A percentile compares a stretch with the other conserved stretches of the same genome.
phyloP scores from a whole-genome alignment of 2,888 invertebrate genomes.

The Protula sp. region DNA sequence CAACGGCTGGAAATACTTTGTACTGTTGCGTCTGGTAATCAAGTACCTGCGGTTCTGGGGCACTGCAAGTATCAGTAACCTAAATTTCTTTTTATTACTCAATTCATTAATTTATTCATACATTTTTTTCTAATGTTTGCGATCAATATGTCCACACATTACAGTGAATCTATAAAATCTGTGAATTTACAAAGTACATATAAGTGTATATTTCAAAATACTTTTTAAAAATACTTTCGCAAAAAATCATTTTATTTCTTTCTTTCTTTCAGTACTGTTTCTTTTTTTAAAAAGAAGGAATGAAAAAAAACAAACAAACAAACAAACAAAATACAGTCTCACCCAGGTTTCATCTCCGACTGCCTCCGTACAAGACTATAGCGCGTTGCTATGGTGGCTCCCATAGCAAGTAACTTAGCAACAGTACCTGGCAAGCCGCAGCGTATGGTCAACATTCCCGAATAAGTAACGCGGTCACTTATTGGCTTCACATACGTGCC shows the following conservation, averaged over 20 bases:
- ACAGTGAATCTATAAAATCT: no score
- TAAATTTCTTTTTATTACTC: background rate
- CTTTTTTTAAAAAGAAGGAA: no score
- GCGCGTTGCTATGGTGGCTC: conserved; percentile 16
- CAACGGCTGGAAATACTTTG: conserved; percentile 79
- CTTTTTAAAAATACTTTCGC: no score
- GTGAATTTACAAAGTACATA: no score
- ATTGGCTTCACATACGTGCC: conserved; percentile 12
- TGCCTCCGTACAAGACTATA: conserved; percentile 59
- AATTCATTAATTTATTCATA: no score
- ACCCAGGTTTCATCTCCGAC: conserved; percentile 58
- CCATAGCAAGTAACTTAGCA: conserved; percentile 5
- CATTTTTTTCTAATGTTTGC: no score
- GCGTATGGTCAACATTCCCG: conserved; percentile 13
- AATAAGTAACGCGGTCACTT: conserved; percentile 8
- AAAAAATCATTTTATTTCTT: no score
- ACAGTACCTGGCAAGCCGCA: conserved; percentile 5
- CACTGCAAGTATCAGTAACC: conserved; percentile 49
- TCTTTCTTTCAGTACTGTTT: no score
- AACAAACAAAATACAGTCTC: no score
- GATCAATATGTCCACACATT: no score
- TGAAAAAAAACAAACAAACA: no score
- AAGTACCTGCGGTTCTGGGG: conserved; percentile 82
- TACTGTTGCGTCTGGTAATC: conserved; percentile 92
- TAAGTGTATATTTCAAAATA: no score